A percentile compares a stretch with the other conserved stretches of the same genome.
phyloP scores from a whole-genome alignment of 2,113 vertebrate genomes.

The Pampusana beccarii region DNA sequence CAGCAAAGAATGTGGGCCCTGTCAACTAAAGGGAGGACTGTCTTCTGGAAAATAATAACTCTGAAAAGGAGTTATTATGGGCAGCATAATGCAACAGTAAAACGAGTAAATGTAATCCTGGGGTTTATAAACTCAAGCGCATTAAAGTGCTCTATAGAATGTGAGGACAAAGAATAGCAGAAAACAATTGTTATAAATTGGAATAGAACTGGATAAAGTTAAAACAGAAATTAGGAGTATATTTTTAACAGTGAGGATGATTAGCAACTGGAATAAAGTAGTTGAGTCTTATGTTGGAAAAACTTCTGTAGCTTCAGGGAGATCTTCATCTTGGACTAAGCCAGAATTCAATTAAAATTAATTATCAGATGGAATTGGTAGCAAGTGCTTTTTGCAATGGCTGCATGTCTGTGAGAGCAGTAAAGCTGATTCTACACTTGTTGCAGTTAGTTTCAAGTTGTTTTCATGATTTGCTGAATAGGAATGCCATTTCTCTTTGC shows the following conservation, averaged over 20 bases:
- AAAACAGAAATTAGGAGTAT: neutral
- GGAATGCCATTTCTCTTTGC: neutral
- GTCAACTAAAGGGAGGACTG: neutral
- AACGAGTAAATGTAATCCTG: neutral
- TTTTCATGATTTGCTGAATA: neutral
- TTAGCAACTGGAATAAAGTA: neutral
- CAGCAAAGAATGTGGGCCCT: neutral
- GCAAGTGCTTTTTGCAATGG: neutral
- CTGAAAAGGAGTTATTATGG: neutral
- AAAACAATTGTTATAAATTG: neutral
- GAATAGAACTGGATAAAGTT: neutral
- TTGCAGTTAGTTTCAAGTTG: neutral
- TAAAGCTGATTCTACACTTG: neutral
- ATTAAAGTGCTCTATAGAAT: neutral
- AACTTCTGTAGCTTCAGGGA: neutral
- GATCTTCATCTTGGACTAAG: neutral
- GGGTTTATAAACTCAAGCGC: neutral
- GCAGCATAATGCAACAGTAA: neutral
- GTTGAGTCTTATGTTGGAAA: neutral
- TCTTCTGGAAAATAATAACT: neutral
- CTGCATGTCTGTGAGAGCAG: neutral
- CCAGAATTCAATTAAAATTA: constrained; percentile 12
- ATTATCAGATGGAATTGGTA: neutral
- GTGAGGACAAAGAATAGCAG: neutral
- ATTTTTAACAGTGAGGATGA: neutral